phyloP scores from a whole-genome alignment of 2,797 vertebrate genomes.

The Rhabdomys pumilio region DNA sequence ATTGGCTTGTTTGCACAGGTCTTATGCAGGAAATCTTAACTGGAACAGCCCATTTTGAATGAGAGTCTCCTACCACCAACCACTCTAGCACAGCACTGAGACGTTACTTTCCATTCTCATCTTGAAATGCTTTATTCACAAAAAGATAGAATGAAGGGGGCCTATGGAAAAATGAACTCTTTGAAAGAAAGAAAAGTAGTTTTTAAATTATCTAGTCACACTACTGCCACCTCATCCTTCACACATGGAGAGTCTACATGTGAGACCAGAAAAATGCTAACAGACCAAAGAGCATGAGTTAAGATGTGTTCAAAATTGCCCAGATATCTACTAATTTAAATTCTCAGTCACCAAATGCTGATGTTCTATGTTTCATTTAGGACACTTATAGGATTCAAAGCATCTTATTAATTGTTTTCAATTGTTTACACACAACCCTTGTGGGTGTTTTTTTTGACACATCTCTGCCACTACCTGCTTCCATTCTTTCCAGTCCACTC shows the following conservation, averaged over 20 bases:
- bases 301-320: constrained; percentile 11
- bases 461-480: not conserved
- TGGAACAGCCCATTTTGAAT: not conserved
- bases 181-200: not conserved
- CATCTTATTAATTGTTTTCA: not conserved
- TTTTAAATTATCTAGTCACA: not conserved
- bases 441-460: not conserved
- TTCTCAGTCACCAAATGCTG: not conserved
- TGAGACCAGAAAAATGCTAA: constrained; percentile 12
- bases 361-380: not conserved
- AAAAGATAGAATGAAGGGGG: not conserved
- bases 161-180: not conserved
- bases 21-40: not conserved
- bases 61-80: not conserved
- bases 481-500: not conserved
- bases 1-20: not conserved
- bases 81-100: not conserved
- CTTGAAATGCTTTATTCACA: not conserved
- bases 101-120: not conserved
- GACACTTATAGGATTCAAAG: not conserved
- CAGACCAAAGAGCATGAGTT: not conserved
- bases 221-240: not conserved
- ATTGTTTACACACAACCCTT: not conserved
- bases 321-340: not conserved
- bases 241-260: not conserved